phyloP scores from a whole-genome alignment of 2,888 invertebrate genomes.

The Ennomos fuscantarius region DNA sequence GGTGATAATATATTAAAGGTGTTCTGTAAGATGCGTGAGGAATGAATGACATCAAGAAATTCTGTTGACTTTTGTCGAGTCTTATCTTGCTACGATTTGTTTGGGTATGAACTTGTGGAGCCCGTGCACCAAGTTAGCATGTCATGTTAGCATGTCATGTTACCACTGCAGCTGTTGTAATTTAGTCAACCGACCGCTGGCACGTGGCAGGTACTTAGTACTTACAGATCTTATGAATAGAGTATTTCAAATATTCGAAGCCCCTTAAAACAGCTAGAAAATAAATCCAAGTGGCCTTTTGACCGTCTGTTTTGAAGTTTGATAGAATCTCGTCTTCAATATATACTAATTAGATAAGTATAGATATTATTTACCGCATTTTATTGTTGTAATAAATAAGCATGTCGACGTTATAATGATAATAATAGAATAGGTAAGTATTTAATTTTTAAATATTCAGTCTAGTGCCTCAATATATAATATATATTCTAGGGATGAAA shows the following conservation, averaged over 20 bases:
- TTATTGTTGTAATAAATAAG: constrained; percentile 17
- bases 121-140: no score
- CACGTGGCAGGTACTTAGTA: constrained; percentile 36
- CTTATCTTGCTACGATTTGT: no score
- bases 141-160: constrained; percentile 15
- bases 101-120: background rate
- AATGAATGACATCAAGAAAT: no score
- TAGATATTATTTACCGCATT: constrained; percentile 18
- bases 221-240: constrained; percentile 42
- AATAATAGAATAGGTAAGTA: constrained; percentile 1
- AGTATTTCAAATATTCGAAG: constrained; percentile 29
- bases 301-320: constrained; percentile 28
- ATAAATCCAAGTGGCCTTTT: constrained; percentile 29
- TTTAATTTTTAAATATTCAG: constrained; percentile 5
- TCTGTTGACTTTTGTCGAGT: no score
- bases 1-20: no score
- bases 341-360: constrained; percentile 7
- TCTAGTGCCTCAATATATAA: constrained; percentile 3
- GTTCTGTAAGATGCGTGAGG: no score
- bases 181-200: constrained; percentile 40
- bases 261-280: constrained; percentile 15
- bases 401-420: constrained; percentile 3
- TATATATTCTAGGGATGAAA: constrained; percentile 6
- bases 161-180: constrained; percentile 32
- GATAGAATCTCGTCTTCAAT: constrained; percentile 26